Conservation (phyloP, 1,140 invertebrate genomes). For the Zaprionus capensis region DNA sequence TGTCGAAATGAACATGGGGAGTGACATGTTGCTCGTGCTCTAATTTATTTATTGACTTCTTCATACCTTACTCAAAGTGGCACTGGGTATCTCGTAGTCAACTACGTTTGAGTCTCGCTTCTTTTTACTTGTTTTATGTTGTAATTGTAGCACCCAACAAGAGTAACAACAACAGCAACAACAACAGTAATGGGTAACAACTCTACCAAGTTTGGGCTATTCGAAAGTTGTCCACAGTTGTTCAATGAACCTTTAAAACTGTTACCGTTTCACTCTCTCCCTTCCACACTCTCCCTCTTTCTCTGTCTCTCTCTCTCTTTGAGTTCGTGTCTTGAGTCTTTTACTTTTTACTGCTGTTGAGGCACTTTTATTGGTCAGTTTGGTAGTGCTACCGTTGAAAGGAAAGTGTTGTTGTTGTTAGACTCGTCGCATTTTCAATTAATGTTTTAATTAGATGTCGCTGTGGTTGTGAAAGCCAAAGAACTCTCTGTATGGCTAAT, state of each 20-base stretch:
- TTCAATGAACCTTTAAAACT: slow-evolving; percentile 54
- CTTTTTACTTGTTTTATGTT: slow-evolving; percentile 7
- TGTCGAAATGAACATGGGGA: not conserved
- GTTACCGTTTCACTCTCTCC: slow-evolving; percentile 35
- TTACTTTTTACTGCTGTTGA: slow-evolving; percentile 23
- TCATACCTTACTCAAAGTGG: not conserved
- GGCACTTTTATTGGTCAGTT: slow-evolving; percentile 27
- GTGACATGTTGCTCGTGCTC: too few species aligned
- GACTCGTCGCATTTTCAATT: slow-evolving; percentile 36
- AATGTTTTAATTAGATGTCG: slow-evolving; percentile 47
- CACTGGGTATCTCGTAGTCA: not conserved
- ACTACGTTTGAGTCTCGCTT: too few species aligned
- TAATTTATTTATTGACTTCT: not conserved
- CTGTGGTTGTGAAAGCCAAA: slow-evolving; percentile 32
- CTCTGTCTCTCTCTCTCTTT: not conserved
- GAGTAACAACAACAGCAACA: slow-evolving; percentile 14
- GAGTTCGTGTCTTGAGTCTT: slow-evolving; percentile 53
- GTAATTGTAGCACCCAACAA: slow-evolving; percentile 46
- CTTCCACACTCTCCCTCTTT: not conserved
- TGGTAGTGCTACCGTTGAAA: slow-evolving; percentile 11
- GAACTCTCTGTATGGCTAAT: slow-evolving; percentile 14
- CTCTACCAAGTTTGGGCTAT: slow-evolving; percentile 20
- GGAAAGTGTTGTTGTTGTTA: slow-evolving; percentile 33
- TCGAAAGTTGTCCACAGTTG: slow-evolving; percentile 50
- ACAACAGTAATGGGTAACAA: slow-evolving; percentile 11